Evolutionary conservation across 2,113 vertebrate genomes (phyloP), one percentile per base, ranked within the genome.

Genomic region (Penelope pileata): DNA sequence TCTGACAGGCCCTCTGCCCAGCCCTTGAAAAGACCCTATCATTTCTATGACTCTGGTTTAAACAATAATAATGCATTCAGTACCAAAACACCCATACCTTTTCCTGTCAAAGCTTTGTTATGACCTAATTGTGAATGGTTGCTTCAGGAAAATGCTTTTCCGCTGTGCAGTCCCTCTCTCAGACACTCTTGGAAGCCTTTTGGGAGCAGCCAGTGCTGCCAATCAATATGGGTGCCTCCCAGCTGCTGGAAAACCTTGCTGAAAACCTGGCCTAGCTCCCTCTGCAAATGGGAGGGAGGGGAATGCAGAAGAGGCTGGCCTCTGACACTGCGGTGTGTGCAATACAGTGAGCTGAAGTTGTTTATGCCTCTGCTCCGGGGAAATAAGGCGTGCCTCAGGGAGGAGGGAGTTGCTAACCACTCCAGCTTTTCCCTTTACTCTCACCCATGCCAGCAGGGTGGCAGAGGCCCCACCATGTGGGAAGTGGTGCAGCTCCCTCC

Each of bases 271-370:
- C 23, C 8, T 2, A 34, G 45, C 34, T 14, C 22, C 11, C 29
- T 34, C 36, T 2, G 4, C 48, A 30, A 17, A 68, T 0, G 2
- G 50, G 18, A 78, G 68, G 62, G 67, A 73, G 30, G 17, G 36
- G 47, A 2, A 10, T 8, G 53, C 45, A 53, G 70, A 16, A n/a
- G 73, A 54, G 40, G 29, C 54, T 54, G 32, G 10, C 53, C 2
- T 43, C 66, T 0, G 2, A 17, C n/a, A 30, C n/a, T 4, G 30
- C 56, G 24, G 4, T 3, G 9, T 14, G 3, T 3, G 17, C 30
- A 7, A 12, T 3, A 22, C 9, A 0, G 0, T 0, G 11, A 68
- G 29, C 47, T 68, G 48, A 36, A 51, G 63, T 23, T 6, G 23
- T 60, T 43, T 4, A 4, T 11, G 21, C 16, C 32, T 72, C 34